These are phyloP conservation scores for Acrossocheilus wenchowensis DNA, from an alignment of 2,797 vertebrate species.

Conservation along the genomic window DNA sequence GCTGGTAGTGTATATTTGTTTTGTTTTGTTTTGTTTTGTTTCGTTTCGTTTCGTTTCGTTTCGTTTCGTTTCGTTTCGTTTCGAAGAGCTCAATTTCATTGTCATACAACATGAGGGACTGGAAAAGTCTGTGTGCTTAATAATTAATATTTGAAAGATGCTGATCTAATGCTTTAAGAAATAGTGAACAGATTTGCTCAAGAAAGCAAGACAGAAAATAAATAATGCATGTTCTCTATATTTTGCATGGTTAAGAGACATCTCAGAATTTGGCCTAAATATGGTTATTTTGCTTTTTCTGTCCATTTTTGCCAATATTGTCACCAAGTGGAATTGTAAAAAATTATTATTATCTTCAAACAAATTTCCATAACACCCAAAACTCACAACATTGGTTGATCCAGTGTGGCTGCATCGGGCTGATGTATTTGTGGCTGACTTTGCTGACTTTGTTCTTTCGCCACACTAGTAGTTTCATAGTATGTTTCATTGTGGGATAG, in stretches of 20 bases:
- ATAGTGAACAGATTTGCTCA: neutral
- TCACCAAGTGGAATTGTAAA: neutral
- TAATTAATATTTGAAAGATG: neutral
- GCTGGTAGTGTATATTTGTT: neutral
- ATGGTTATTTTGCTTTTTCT: neutral
- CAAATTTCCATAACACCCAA: neutral
- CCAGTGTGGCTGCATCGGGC: neutral
- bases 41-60: no score
- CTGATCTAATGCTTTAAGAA: neutral
- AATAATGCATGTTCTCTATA: conserved; percentile 1
- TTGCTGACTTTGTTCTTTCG: neutral
- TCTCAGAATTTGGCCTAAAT: conserved; percentile 14
- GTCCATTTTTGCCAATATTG: neutral
- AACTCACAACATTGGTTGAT: neutral
- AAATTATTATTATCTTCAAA: neutral
- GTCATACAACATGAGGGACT: neutral
- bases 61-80: neutral
- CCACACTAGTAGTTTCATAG: neutral
- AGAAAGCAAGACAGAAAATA: neutral
- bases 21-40: neutral
- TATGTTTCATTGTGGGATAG: neutral
- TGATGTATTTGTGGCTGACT: neutral
- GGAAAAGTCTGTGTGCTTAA: neutral
- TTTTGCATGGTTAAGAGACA: neutral
- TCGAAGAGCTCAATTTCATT: neutral